Evolutionary conservation across 2,888 invertebrate genomes (phyloP), one percentile per base, ranked within the genome.

Genomic region (Dysmachus trigonus): DNA sequence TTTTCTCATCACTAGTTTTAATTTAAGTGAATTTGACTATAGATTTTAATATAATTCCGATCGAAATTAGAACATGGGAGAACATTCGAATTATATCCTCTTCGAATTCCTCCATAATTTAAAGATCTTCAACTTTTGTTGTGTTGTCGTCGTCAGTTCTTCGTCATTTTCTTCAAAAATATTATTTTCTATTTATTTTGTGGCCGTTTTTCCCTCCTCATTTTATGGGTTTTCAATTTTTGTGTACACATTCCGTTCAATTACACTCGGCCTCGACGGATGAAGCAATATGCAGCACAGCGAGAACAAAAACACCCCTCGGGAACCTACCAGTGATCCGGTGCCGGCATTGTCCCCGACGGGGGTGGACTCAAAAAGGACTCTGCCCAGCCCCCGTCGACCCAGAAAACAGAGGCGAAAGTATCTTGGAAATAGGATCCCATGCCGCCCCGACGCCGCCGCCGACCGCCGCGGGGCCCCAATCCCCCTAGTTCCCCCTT

Each of bases 181-280:
- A 51, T 15, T 1, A 4, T 2, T 47, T 2, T 62, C 0, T 27
- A 22, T 62, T 18, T 62, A 62, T 62, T 27, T 4, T 62, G 62
- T 22, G 27, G 62, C 8, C 22, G 27, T 62, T 6, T 51, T 51
- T 13, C 27, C 18, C 7, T 73, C 2, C 10, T 30, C 33, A 53
- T 79, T 81, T 81, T 81, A 81, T 53, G 81, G 35, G 53, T 62
- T 62, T n/a, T 62, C 81, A 81, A 81, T 81, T 81, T 81, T 81
- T 81, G 81, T 33, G 62, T 53, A 53, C 81, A 81, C 62, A 81
- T 81, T 81, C 13, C 1, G 62, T 53, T 33, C 53, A 81, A 81
- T 53, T 81, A 81, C 62, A 18, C 10, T 33, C 33, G 10, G n/a
- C 2, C 33, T 62, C 33, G 35, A 53, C 33, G 51, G 47, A n/a